Evolutionary conservation across 2,113 vertebrate species (phyloP).

Genomic region (Gobius niger): DNA sequence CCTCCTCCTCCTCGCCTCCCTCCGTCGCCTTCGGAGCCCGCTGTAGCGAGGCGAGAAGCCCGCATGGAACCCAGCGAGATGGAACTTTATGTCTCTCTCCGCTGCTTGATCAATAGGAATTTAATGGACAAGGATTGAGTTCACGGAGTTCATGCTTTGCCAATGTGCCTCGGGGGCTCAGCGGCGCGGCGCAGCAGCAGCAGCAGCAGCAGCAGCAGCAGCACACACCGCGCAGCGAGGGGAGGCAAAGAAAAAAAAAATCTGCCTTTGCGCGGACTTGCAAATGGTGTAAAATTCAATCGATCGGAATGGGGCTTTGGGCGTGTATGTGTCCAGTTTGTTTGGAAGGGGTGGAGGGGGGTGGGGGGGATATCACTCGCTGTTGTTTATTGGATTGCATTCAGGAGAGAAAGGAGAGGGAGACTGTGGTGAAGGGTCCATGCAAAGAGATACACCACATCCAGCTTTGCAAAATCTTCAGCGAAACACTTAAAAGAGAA

Average conservation of each 20-base stretch:
- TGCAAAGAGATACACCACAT: slow-evolving; percentile 36
- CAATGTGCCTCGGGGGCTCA: slow-evolving; percentile 69
- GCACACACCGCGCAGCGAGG: not conserved
- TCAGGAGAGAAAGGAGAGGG: not conserved
- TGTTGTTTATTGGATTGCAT: slow-evolving; percentile 36
- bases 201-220: not conserved
- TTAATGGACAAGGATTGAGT: slow-evolving; percentile 78
- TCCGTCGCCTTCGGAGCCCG: slow-evolving; percentile 11
- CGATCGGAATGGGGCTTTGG: slow-evolving; percentile 30
- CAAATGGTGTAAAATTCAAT: slow-evolving; percentile 42
- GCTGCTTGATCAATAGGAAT: slow-evolving; percentile 78
- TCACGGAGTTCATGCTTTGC: slow-evolving; percentile 78
- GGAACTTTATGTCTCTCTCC: slow-evolving; percentile 71
- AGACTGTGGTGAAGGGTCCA: not conserved
- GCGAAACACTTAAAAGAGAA: slow-evolving; percentile 41
- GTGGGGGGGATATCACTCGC: slow-evolving; percentile 28
- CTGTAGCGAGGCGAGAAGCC: slow-evolving; percentile 26
- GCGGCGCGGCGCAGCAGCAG: slow-evolving; percentile 10
- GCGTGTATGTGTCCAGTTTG: slow-evolving; percentile 20
- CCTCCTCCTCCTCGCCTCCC: slow-evolving; percentile 5
- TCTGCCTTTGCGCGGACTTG: slow-evolving; percentile 23
- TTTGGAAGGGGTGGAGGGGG: not conserved
- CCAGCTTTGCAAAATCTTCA: slow-evolving; percentile 2
- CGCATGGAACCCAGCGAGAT: slow-evolving; percentile 67
- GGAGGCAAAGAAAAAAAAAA: too few species aligned